Base-by-base conservation (phyloP, 2,113 vertebrate species). In the Solea solea region DNA sequence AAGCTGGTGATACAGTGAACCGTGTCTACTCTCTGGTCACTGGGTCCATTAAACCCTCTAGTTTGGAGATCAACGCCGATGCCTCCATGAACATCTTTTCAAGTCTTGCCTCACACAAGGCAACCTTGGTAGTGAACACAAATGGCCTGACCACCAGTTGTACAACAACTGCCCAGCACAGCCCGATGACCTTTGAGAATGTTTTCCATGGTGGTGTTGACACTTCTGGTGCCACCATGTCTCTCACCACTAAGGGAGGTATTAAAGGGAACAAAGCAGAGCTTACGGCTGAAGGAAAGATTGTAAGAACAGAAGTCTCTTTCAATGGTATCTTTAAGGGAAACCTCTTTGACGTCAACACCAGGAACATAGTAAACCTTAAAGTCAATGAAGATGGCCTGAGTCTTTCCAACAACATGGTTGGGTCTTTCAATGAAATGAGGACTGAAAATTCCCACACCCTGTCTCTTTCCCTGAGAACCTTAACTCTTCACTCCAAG, bases 1-100 rank as follows among this genome's bases (percentile, higher is more conserved):
- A 94, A 83, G 94, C 93, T 8, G 88, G 86, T 53, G 95, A 95
- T 67, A 88, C 78, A 49, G 72, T 86, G 14, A 77, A 93, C 49
- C 91, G 92, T 64, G 93, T 80, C 58, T 94, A 92, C 63, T 91
- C 93, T 44, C 69, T 95, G 60, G 76, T 96, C 48, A 92, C 93
- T 34, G 95, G 94, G 45, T 94, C 94, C 13, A 67, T 97, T 49
- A 93, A 91, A 86, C 92, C 93, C 21, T 90, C 87, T 1, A 93
- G 95, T 27, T 76, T 97, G 45, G 94, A 97, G 89, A 76, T 98
- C 60, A 96, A 96, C 64, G 83, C 88, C 2, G 95, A 96, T 56
- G 73, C 95, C 40, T 88, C 90, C 14, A 8, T 95, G 51, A 95
- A 88, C 7, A 89, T 94, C 78, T 92, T 90, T 70, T 88, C 70